Percentiles rank a stretch among this genome's conserved stretches.
Conservation (phyloP, 2,797 vertebrate genomes). For the Leptodactylus fallax region DNA sequence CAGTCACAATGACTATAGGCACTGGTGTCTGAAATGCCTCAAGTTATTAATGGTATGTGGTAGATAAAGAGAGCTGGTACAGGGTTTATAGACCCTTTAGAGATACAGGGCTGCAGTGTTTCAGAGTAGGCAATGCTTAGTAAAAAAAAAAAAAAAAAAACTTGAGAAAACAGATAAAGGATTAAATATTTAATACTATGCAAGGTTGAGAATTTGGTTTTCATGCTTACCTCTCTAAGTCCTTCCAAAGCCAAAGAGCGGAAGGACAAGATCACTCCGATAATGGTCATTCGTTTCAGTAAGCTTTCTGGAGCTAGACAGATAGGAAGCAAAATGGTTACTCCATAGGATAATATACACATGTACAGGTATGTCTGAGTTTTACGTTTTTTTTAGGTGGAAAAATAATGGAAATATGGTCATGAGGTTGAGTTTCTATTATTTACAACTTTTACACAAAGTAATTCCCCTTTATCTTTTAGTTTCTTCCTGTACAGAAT, state of each 20-base stretch:
- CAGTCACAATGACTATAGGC: too few relatives aligned
- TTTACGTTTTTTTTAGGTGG: background rate
- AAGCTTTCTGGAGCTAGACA: constrained; percentile 85
- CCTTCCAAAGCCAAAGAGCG: constrained; percentile 81
- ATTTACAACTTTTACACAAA: background rate
- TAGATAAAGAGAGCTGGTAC: too few relatives aligned
- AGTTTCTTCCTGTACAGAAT: background rate
- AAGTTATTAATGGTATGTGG: too few relatives aligned
- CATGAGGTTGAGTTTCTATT: background rate
- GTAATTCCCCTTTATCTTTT: background rate
- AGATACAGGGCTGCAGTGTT: too few relatives aligned
- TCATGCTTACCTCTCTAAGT: constrained; percentile 81
- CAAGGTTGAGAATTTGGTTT: background rate
- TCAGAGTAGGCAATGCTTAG: too few relatives aligned
- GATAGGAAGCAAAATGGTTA: background rate
- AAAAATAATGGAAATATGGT: background rate
- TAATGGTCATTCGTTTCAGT: constrained; percentile 91
- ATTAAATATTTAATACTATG: background rate
- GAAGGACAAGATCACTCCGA: constrained; percentile 86
- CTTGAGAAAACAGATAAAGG: background rate
- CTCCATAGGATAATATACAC: background rate
- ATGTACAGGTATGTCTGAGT: too few relatives aligned
- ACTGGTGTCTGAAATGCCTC: too few relatives aligned
- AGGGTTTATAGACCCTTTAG: too few relatives aligned
- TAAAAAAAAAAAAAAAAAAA: too few relatives aligned